phyloP scores from a whole-genome alignment of 1,140 invertebrate genomes.

The Arion vulgaris region DNA sequence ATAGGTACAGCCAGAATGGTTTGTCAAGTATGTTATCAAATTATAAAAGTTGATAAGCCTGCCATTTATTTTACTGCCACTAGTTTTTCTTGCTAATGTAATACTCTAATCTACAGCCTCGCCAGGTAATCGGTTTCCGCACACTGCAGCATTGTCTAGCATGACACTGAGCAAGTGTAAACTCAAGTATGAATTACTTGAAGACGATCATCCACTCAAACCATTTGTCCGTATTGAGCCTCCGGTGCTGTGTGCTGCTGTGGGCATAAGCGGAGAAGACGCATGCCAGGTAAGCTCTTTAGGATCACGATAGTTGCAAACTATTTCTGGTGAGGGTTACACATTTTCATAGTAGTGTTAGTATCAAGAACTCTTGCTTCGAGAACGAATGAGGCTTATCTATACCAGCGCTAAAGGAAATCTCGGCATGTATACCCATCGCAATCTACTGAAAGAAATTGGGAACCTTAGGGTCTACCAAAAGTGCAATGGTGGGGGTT shows the following conservation, averaged over 20 bases:
- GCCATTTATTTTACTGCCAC: too few species aligned
- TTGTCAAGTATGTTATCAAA: too few species aligned
- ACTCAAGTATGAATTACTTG: not conserved
- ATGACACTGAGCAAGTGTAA: not conserved
- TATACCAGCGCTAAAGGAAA: too few species aligned
- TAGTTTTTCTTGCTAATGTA: too few species aligned
- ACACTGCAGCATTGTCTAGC: not conserved
- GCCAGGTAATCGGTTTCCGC: not conserved
- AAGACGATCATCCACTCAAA: slow-evolving; percentile 1
- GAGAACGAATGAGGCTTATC: too few species aligned
- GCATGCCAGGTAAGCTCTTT: not conserved
- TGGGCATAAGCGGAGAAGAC: not conserved
- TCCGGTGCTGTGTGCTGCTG: slow-evolving; percentile 9
- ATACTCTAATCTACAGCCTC: not conserved
- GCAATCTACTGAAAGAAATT: too few species aligned
- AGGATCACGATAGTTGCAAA: not conserved
- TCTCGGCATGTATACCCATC: too few species aligned
- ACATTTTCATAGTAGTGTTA: not conserved
- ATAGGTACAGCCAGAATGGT: too few species aligned
- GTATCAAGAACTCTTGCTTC: not conserved
- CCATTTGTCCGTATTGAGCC: not conserved
- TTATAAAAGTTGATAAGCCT: too few species aligned
- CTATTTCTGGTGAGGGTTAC: not conserved
- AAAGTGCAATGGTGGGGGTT: too few species aligned
- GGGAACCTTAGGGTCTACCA: too few species aligned